Evolutionary conservation across 2,797 vertebrate species (phyloP).

Genomic region (Cossypha dichroa): DNA sequence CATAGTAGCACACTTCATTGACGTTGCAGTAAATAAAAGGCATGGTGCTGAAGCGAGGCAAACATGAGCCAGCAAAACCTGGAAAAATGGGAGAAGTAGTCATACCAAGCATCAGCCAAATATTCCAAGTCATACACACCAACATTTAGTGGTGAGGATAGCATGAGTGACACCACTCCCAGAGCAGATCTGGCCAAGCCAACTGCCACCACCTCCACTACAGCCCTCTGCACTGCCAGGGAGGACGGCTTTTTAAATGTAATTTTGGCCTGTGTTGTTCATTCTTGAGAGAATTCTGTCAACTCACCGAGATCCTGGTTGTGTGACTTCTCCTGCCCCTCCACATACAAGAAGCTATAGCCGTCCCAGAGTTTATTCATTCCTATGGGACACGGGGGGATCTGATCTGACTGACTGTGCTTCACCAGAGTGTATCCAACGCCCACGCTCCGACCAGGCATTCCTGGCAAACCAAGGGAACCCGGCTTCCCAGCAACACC

Average conservation of each 20-base stretch:
- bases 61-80: slow-evolving; percentile 94
- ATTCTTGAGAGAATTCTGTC: background rate
- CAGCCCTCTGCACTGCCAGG: background rate
- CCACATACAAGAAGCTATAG: slow-evolving; percentile 88
- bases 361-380: slow-evolving; percentile 93
- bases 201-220: background rate
- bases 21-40: slow-evolving; percentile 97
- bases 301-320: slow-evolving; percentile 93
- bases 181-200: background rate
- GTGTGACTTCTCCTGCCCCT: slow-evolving; percentile 96
- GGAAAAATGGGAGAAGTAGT: background rate
- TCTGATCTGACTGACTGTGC: slow-evolving; percentile 88
- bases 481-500: slow-evolving; percentile 84
- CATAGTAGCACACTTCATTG: slow-evolving; percentile 91
- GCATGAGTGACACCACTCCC: background rate
- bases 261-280: background rate
- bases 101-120: background rate
- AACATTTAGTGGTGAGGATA: fast-evolving
- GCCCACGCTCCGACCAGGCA: slow-evolving; percentile 76
- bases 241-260: background rate
- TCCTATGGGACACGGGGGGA: slow-evolving; percentile 90
- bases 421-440: slow-evolving; percentile 94
- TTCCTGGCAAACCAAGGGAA: slow-evolving; percentile 77
- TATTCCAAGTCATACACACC: background rate
- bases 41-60: slow-evolving; percentile 94